Evolutionary conservation across 2,888 invertebrate genomes (phyloP).

Genomic region (Lasioglossum zephyrum): DNA sequence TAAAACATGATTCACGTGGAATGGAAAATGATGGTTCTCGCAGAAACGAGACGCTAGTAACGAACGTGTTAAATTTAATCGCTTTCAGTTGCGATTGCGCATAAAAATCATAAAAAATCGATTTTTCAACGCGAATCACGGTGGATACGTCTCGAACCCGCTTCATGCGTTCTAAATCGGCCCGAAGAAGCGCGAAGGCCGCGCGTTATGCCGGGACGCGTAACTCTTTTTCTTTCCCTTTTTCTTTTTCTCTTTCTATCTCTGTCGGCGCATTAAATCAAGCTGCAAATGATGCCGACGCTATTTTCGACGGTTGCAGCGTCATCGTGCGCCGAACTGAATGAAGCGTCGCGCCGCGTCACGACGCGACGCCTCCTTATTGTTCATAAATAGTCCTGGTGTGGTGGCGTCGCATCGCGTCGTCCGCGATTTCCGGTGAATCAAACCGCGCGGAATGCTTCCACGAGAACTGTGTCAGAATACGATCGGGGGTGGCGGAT

Average conservation of each 20-base stretch:
- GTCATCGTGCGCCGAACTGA: constrained; percentile 62
- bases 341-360: constrained; percentile 63
- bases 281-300: constrained; percentile 56
- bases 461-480: not conserved
- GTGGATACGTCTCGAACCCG: constrained; percentile 26
- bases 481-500: constrained; percentile 12
- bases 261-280: constrained; percentile 43
- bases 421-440: constrained; percentile 59
- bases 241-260: constrained; percentile 20
- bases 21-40: too few species aligned
- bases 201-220: constrained; percentile 12
- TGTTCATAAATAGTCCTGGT: constrained; percentile 66
- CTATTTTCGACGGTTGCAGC: constrained; percentile 66
- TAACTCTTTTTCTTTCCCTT: constrained; percentile 35
- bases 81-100: not conserved
- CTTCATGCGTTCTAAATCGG: constrained; percentile 50
- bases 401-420: constrained; percentile 19
- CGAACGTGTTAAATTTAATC: too few species aligned
- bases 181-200: constrained; percentile 43
- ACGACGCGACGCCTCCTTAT: constrained; percentile 71
- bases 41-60: too few species aligned
- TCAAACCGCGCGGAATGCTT: constrained; percentile 52
- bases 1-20: too few species aligned
- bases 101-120: not conserved
- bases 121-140: not conserved